Conservation (phyloP, 2,113 vertebrate genomes). For the Indicator indicator region DNA sequence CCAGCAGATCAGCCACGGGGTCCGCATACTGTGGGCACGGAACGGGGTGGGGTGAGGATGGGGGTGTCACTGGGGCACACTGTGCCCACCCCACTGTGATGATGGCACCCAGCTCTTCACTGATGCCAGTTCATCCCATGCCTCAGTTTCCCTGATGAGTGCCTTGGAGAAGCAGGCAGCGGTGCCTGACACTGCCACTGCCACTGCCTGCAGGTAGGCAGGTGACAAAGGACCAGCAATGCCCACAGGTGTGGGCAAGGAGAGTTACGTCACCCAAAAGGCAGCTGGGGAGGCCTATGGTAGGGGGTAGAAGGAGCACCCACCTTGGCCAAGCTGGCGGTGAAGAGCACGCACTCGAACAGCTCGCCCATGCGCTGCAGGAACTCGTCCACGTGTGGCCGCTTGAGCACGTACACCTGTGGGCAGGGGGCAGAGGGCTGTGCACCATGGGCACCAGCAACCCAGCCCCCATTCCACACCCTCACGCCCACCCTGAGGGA, state of each 20-base stretch:
- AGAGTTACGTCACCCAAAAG: fast-evolving
- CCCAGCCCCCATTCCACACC: neutral
- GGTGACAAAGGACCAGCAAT: no score
- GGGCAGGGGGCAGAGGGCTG: neutral
- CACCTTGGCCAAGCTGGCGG: constrained; percentile 97
- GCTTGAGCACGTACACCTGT: constrained; percentile 95
- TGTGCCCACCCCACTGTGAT: neutral
- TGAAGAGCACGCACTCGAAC: constrained; percentile 97
- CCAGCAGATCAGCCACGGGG: constrained; percentile 93
- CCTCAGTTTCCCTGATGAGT: neutral
- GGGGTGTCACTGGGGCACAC: fast-evolving
- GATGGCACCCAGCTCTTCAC: neutral
- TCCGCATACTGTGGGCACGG: constrained; percentile 85
- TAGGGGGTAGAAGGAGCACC: neutral
- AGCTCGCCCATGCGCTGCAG: constrained; percentile 94
- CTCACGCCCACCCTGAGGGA: fast-evolving
- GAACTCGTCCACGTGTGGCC: constrained; percentile 95
- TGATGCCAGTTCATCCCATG: fast-evolving
- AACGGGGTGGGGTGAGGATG: no score
- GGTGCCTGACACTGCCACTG: fast-evolving
- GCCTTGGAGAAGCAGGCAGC: neutral
- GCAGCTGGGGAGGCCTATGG: fast-evolving
- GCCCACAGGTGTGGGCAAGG: neutral
- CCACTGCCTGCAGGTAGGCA: neutral
- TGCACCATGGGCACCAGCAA: fast-evolving